Percentiles rank a stretch among this genome's conserved stretches.
These are phyloP conservation scores for Colius striatus DNA, from an alignment of 2,113 vertebrate genomes.

Conservation along the genomic window DNA sequence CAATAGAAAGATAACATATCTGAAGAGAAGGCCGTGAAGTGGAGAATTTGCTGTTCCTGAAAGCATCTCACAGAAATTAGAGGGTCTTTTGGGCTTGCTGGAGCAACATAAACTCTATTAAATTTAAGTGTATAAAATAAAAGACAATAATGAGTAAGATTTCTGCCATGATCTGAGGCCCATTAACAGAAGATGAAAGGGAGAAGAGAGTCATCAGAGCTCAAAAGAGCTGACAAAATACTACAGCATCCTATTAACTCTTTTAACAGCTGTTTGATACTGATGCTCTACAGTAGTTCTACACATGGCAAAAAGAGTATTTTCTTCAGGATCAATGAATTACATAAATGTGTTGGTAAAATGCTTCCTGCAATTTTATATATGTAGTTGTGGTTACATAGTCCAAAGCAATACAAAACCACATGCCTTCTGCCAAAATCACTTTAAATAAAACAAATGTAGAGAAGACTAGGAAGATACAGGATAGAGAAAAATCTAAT, in stretches of 20 bases:
- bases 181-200: neutral
- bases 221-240: neutral
- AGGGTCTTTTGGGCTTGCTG: neutral
- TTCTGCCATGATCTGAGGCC: neutral
- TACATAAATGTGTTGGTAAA: neutral
- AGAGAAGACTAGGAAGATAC: neutral
- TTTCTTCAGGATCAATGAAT: neutral
- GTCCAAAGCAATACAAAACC: neutral
- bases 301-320: neutral
- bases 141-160: neutral
- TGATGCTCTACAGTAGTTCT: neutral
- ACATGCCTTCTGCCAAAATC: neutral
- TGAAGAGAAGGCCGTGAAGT: neutral
- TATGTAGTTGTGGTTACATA: neutral
- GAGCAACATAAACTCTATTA: neutral
- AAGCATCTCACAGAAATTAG: neutral
- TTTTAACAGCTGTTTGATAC: neutral
- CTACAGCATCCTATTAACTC: neutral
- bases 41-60: neutral
- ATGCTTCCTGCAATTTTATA: neutral
- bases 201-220: neutral
- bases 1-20: neutral
- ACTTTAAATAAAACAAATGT: neutral
- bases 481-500: neutral
- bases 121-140: neutral